Evolutionary conservation across 2,113 vertebrate genomes (phyloP), one percentile per base, ranked within the genome.

Genomic region (Catharus minimus): DNA sequence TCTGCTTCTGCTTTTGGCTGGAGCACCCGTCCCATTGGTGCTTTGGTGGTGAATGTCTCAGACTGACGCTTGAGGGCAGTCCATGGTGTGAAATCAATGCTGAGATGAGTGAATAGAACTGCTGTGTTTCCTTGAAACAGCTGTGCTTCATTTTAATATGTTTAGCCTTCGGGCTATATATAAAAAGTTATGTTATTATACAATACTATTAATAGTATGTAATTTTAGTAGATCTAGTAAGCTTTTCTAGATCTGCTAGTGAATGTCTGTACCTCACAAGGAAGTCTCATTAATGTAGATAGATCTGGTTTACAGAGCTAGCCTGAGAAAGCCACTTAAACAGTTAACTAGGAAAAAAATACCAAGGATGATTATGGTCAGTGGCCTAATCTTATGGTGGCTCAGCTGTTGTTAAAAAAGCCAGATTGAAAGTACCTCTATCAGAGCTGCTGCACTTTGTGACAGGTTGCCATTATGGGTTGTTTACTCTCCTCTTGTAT

Each of bases 11-110:
- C 50, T 52, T 39, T 4, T 13, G 20, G 26, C 64, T 43, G 43
- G 38, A 53, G 33, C 26, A 28, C 7, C 0, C 1, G 28, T 4
- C 0, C 0, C 16, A 3, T 47, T 15, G 2, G 1, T 46, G 41
- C 46, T 64, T 15, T 17, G 20, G 32, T 32, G 28, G 23, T 66
- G 11, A 26, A 74, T 16, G 4, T 41, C 43, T 26, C 28, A 18
- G 20, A 30, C 38, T 46, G 52, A 44, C 4, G 1, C n/a, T 67
- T 62, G 13, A n/a, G 41, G n/a, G 52, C 0, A 2, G 13, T 44
- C 26, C n/a, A 1, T 1, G 3, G 77, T 53, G 32, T 28, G 43
- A 83, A 69, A 16, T 11, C 10, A 2, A 11, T 32, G 32, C 27
- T 39, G 43, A 47, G 28, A 57, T 26, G 50, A 77, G 50, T 46